These are phyloP conservation scores for Hemicordylus capensis DNA, from an alignment of 2,113 vertebrate species.

Conservation along the genomic window DNA sequence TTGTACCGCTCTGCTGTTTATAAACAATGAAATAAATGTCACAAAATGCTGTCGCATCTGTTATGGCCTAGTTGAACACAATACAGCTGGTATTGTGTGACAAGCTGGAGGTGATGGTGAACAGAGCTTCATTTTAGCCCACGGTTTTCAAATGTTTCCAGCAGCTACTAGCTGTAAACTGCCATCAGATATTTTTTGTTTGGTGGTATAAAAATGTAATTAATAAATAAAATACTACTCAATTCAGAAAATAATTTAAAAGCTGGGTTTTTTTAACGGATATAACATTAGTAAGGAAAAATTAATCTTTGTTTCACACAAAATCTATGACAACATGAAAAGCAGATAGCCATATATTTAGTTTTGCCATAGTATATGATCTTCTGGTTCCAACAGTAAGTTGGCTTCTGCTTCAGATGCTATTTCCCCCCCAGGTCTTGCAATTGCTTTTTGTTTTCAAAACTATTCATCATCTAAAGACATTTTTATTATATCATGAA, in stretches of 20 bases:
- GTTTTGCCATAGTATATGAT: neutral
- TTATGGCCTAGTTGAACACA: too few species aligned
- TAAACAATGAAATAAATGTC: too few species aligned
- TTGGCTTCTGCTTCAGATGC: neutral
- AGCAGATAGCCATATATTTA: neutral
- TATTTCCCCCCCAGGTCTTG: neutral
- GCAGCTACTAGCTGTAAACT: too few species aligned
- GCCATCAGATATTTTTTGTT: too few species aligned
- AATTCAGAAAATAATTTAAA: neutral
- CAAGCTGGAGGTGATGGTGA: too few species aligned
- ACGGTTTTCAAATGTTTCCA: too few species aligned
- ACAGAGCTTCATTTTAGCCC: too few species aligned
- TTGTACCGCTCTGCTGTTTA: too few species aligned
- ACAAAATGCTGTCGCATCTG: too few species aligned
- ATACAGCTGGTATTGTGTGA: too few species aligned
- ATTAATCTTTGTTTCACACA: neutral
- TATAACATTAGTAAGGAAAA: neutral
- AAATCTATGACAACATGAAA: neutral
- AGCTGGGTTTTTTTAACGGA: neutral
- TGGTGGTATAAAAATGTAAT: too few species aligned
- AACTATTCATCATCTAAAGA: constrained; percentile 32
- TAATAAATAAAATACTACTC: too few species aligned
- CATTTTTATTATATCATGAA: constrained; percentile 49
- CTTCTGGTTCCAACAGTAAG: neutral
- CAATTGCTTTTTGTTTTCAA: constrained; percentile 43